Evolutionary conservation across 2,888 invertebrate genomes (phyloP).

Genomic region (Dasysyrphus tricinctus): DNA sequence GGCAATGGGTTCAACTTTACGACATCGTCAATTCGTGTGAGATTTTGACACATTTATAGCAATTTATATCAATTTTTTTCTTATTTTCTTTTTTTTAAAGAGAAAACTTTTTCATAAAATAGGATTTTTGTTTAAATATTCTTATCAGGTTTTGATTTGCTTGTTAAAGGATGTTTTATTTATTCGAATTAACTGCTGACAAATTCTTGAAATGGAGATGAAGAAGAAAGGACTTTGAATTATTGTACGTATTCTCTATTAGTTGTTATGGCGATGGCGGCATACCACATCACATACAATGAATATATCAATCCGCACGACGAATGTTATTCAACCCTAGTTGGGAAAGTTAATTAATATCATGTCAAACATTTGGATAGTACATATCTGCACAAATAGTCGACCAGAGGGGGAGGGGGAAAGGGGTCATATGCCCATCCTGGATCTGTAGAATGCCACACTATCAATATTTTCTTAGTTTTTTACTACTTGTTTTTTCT

Average conservation of each 20-base stretch:
- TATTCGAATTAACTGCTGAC: not conserved
- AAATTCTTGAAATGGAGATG: not conserved
- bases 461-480: too few species aligned
- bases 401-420: too few species aligned
- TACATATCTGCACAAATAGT: too few species aligned
- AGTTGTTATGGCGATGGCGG: not conserved
- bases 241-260: not conserved
- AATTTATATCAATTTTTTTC: slow-evolving; percentile 7
- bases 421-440: too few species aligned
- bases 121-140: not conserved
- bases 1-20: slow-evolving; percentile 41
- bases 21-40: slow-evolving; percentile 36
- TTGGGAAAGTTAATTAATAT: too few species aligned
- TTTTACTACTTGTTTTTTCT: too few species aligned
- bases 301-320: not conserved
- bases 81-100: not conserved
- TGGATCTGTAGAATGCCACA: too few species aligned
- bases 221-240: not conserved
- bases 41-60: slow-evolving; percentile 15
- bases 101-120: not conserved
- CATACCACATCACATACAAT: not conserved
- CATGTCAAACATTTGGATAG: too few species aligned
- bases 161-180: not conserved
- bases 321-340: not conserved
- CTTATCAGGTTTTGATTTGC: not conserved